Percentiles rank a stretch among this genome's conserved stretches.
phyloP scores from a whole-genome alignment of 2,797 vertebrate species.

The Silurus aristotelis region DNA sequence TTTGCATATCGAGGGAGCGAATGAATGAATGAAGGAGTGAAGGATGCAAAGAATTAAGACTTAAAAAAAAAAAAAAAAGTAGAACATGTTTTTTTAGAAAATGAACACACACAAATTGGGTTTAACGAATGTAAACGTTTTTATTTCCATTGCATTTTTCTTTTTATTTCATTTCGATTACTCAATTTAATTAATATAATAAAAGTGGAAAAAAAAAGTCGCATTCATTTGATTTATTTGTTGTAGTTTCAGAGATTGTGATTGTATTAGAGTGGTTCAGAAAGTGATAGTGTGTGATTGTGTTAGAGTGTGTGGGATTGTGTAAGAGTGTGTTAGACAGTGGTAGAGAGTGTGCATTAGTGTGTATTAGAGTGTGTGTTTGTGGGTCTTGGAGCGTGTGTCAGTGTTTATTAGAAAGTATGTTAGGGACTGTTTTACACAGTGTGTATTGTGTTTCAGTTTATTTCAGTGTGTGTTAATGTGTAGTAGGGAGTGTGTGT shows the following conservation, averaged over 20 bases:
- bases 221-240: too few relatives aligned
- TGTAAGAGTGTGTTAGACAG: background rate
- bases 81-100: too few relatives aligned
- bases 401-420: background rate
- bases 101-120: too few relatives aligned
- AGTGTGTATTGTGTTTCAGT: background rate
- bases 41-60: too few relatives aligned
- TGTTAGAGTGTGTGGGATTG: background rate
- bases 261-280: background rate
- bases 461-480: background rate
- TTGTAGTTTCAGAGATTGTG: background rate
- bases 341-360: background rate
- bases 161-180: too few relatives aligned
- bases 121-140: too few relatives aligned
- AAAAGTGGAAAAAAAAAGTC: too few relatives aligned
- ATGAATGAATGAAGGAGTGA: too few relatives aligned
- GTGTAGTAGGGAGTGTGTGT: background rate
- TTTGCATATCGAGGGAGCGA: too few relatives aligned
- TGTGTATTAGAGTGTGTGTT: background rate
- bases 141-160: too few relatives aligned
- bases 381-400: background rate
- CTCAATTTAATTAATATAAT: too few relatives aligned
- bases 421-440: background rate
- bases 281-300: background rate
- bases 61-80: too few relatives aligned